These are phyloP conservation scores for Pituophis catenifer DNA, from an alignment of 2,113 vertebrate species.

Conservation along the genomic window DNA sequence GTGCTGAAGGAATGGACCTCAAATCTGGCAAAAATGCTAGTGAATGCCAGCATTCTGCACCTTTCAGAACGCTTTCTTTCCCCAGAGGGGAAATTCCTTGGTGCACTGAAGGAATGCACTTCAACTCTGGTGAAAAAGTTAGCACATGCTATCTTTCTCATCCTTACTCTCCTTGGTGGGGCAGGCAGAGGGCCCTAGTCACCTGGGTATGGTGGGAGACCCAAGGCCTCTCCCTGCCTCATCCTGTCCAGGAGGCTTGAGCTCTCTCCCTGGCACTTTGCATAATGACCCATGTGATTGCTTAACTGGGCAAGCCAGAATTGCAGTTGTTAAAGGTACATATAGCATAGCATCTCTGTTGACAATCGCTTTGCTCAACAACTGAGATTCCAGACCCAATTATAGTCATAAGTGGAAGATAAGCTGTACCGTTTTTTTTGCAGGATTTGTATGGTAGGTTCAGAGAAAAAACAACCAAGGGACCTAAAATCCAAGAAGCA, in stretches of 20 bases:
- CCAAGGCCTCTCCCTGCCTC: background rate
- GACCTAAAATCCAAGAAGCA: slow-evolving; percentile 1
- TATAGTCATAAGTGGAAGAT: no score
- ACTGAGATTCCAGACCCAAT: background rate
- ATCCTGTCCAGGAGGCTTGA: background rate
- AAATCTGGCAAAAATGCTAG: background rate
- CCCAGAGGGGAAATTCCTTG: background rate
- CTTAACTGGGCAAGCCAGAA: background rate
- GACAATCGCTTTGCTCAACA: background rate
- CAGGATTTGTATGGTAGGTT: background rate
- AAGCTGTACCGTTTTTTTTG: background rate
- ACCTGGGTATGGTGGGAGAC: background rate
- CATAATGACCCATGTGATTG: background rate
- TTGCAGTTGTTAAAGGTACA: background rate
- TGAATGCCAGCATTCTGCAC: background rate
- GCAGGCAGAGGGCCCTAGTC: background rate
- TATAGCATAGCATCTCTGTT: background rate
- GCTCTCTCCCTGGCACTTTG: background rate
- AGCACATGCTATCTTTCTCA: background rate
- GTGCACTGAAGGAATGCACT: background rate
- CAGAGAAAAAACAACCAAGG: background rate
- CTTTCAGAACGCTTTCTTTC: background rate
- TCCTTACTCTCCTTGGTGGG: background rate
- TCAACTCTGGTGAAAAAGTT: background rate
- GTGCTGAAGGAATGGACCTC: background rate